These are phyloP conservation scores for Cantharis rufa DNA, from an alignment of 2,888 invertebrate species.

Conservation along the genomic window DNA sequence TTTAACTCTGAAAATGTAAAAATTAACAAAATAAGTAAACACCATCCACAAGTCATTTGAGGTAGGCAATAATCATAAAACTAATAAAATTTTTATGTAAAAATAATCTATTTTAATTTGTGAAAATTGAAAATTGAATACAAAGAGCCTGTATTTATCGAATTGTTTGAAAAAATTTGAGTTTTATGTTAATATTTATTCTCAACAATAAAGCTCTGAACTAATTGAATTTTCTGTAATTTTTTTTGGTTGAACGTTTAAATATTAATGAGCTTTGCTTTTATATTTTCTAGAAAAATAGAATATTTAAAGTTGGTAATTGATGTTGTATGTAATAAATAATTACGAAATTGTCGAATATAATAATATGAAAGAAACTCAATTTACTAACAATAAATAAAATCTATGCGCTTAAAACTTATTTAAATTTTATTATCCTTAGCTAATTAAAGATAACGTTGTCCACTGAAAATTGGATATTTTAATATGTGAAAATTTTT, in stretches of 20 bases:
- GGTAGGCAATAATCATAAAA: no score
- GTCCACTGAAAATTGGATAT: no score
- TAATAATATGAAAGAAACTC: not conserved
- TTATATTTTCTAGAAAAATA: not conserved
- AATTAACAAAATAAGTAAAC: not conserved
- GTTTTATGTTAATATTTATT: not conserved
- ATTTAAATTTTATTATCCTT: not conserved
- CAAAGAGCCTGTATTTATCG: no score
- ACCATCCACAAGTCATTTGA: no score
- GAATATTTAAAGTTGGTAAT: not conserved
- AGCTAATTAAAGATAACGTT: not conserved
- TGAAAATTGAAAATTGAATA: not conserved
- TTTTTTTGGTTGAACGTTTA: not conserved
- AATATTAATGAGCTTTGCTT: not conserved
- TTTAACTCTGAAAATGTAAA: not conserved
- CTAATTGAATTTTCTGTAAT: not conserved
- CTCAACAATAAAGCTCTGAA: not conserved
- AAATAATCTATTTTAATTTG: not conserved
- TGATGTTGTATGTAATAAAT: not conserved
- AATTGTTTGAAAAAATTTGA: not conserved
- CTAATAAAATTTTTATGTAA: not conserved
- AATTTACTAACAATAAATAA: not conserved
- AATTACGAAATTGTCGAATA: not conserved
- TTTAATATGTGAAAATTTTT: not conserved
- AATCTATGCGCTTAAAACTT: not conserved